Conservation (phyloP, 2,797 vertebrate genomes). For the Cyprinodon diabolis region DNA sequence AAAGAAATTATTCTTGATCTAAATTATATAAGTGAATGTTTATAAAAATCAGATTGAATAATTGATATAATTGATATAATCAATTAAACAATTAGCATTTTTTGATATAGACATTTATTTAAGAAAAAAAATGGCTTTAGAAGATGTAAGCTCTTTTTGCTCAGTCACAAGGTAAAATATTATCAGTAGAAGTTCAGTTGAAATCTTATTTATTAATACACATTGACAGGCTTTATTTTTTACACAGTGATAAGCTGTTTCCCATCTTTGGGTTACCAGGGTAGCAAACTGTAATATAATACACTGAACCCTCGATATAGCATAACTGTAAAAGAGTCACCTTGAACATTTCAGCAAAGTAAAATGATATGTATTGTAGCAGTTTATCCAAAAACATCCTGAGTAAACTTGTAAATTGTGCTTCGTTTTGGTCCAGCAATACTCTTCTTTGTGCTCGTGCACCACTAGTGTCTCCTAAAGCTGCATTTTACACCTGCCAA, state of each 20-base stretch:
- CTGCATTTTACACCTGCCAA: constrained; percentile 56
- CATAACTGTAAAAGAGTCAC: constrained; percentile 16
- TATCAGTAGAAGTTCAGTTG: not conserved
- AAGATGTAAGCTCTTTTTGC: not conserved
- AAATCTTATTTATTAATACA: not conserved
- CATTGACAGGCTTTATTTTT: not conserved
- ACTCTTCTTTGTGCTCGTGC: constrained; percentile 33
- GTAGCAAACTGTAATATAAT: too few relatives aligned
- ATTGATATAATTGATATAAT: too few relatives aligned
- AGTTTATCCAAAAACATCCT: constrained; percentile 5
- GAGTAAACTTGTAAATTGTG: constrained; percentile 34
- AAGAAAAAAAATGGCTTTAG: not conserved
- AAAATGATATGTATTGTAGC: constrained; percentile 12
- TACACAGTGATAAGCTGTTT: not conserved
- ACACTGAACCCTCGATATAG: not conserved
- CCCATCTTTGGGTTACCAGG: not conserved
- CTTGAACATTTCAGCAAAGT: constrained; percentile 24
- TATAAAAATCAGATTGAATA: too few relatives aligned
- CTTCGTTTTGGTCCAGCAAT: constrained; percentile 40
- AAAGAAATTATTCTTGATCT: not conserved
- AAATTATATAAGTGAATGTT: too few relatives aligned
- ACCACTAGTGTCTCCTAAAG: constrained; percentile 36
- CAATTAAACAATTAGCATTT: too few relatives aligned
- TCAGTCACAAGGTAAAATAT: not conserved
- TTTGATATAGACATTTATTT: not conserved